Evolutionary conservation across 2,797 vertebrate species (phyloP), one percentile per base, ranked within the genome.

Genomic region (Agapornis canus): DNA sequence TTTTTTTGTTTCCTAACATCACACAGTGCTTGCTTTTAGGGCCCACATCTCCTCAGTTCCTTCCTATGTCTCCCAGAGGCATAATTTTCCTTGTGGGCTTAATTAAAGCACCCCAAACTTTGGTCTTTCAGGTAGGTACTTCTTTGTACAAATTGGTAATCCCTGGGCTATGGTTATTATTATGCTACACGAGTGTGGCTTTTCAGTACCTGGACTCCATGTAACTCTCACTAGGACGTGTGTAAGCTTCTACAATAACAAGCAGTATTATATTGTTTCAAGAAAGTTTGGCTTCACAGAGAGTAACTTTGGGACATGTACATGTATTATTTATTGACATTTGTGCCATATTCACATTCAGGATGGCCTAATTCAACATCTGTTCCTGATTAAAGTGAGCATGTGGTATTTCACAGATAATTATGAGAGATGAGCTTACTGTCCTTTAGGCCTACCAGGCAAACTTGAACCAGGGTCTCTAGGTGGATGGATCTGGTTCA

Each of bases 381-480:
- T 96, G 81, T 51, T 96, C 65, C 73, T 82, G 59, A 83, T 71
- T 70, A 82, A 85, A 86, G 56, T 8, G 32, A 85, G 48, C 91
- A 87, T 66, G 89, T 96, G 92, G 56, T 89, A 77, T 91, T 92
- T 91, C 69, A 82, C 71, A 89, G 52, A 42, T 81, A 87, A 73
- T 77, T 76, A 45, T 61, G 82, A 93, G 64, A 73, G 71, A 49
- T 27, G 59, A 92, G 35, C 17, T 69, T 57, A 47, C 59, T 78
- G 69, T 92, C 57, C 61, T 75, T 29, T 76, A 65, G 79, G 45
- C n/a, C 0, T 10, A 61, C 35, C 32, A 81, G 57, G 64, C 68
- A 86, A 84, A 59, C 14, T 66, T 56, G 68, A 95, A 42, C 37
- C 32, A 60, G 65, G 11, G 26, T 87, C 13, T 71, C 26, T 16